These are phyloP conservation scores for Catalaphyllia jardinei DNA, from an alignment of 64 coral and sea anemone genomes.

Conservation along the genomic window DNA sequence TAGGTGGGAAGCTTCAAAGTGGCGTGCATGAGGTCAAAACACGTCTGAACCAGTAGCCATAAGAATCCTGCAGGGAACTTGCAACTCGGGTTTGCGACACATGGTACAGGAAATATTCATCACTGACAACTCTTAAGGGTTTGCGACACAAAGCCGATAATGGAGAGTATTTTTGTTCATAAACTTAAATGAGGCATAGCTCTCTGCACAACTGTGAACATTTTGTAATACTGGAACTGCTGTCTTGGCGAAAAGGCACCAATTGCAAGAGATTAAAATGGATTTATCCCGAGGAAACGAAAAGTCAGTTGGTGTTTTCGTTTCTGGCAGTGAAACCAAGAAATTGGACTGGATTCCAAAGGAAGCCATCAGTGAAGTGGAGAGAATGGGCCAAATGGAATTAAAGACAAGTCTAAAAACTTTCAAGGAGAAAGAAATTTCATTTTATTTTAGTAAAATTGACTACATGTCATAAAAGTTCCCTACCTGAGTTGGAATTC, in stretches of 20 bases:
- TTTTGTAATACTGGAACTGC: not conserved
- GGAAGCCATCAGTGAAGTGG: not conserved
- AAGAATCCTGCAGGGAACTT: no score
- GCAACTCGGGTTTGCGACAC: no score
- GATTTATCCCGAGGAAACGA: conserved; percentile 2
- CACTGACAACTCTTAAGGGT: conserved; percentile 9
- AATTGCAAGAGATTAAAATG: not conserved
- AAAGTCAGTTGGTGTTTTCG: not conserved
- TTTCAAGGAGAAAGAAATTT: conserved; percentile 26
- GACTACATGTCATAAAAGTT: conserved; percentile 10
- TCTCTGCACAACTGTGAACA: no score
- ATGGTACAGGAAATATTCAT: not conserved
- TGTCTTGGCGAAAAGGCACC: no score
- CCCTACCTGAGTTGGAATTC: conserved; percentile 13
- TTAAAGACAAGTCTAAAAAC: conserved; percentile 9
- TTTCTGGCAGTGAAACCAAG: conserved; percentile 8
- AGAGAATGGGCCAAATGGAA: conserved; percentile 1
- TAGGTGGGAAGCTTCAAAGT: no score
- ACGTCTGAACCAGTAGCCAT: no score
- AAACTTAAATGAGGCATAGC: not conserved
- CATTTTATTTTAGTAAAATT: conserved; percentile 16
- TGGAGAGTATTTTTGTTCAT: not conserved
- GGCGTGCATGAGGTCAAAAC: no score
- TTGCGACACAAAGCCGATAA: not conserved
- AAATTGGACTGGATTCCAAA: not conserved